Base-by-base conservation (phyloP, 2,113 vertebrate species). In the Dipodomys ordii region DNA sequence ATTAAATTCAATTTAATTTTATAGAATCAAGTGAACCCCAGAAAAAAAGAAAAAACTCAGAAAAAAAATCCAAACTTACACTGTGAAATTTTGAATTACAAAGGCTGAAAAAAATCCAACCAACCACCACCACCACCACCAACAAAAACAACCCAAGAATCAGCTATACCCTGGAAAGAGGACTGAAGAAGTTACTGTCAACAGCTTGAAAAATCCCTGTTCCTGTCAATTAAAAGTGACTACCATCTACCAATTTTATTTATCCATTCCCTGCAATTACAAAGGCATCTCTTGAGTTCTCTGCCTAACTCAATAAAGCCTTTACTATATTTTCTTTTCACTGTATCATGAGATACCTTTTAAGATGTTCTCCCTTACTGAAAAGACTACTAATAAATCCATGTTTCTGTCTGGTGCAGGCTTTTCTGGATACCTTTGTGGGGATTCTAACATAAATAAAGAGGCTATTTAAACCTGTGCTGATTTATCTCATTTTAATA, bases 401-500 rank as follows among this genome's bases (percentile, higher is more conserved):
- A 46, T 9, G 64, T 88, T 73, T 73, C 25, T 69, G 20, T 72
- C 28, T 27, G 35, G 84, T 16, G 64, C 22, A 65, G 20, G 28
- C 15, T 82, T 87, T 68, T n/a, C 80, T 69, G 18, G 28, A 78
- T 49, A 77, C 87, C 84, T 89, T 22, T 90, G 64, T 87, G 49
- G 67, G 35, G 32, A 90, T 6, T 30, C 6, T 77, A 92, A 7
- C 87, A 77, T 3, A 30, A 80, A 68, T 32, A 15, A 57, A 77
- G 32, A 95, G 2, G 30, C 57, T 46, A 71, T 79, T 44, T 82
- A 72, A 95, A 67, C 22, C 22, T 46, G 22, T 13, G 64, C 19
- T 77, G 27, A 7, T 60, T 88, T 85, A 80, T 60, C 49, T 90
- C 68, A 92, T 87, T 92, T 87, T 67, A 92, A 65, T 84, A 87